These are phyloP conservation scores for Chromobotia macracanthus DNA, from an alignment of 2,797 vertebrate genomes.

Conservation along the genomic window DNA sequence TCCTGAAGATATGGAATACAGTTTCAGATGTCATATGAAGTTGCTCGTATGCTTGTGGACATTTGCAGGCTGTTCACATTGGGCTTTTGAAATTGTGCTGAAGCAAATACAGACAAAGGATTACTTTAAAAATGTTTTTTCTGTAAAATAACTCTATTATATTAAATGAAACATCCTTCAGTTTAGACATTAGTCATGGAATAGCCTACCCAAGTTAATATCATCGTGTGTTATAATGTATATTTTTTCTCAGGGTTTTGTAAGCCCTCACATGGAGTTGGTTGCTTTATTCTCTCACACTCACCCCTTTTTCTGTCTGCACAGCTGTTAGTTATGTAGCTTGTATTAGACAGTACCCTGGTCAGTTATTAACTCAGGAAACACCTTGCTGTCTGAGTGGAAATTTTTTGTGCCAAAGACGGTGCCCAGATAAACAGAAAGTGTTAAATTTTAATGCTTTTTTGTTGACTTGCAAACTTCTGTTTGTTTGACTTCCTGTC, in stretches of 20 bases:
- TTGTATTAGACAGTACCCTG: neutral
- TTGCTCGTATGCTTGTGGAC: neutral
- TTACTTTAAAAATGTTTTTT: neutral
- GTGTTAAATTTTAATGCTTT: neutral
- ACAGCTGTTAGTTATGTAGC: constrained; percentile 24
- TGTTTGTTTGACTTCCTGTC: constrained; percentile 1
- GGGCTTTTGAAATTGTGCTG: too few species aligned
- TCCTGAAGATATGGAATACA: constrained; percentile 3
- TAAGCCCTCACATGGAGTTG: constrained; percentile 1
- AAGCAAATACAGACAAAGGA: neutral
- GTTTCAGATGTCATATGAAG: constrained; percentile 20
- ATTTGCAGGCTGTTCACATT: too few species aligned
- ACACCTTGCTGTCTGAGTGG: neutral
- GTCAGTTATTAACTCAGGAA: too few species aligned
- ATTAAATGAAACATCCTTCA: neutral
- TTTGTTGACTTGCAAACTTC: neutral
- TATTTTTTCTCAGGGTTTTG: neutral
- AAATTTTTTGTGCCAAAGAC: neutral
- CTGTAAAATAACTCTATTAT: neutral
- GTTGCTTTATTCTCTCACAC: constrained; percentile 6
- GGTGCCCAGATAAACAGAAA: neutral
- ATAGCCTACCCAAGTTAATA: neutral
- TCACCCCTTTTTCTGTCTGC: constrained; percentile 38
- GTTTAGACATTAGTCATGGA: neutral
- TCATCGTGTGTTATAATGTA: neutral